These are phyloP conservation scores for Gonioctena quinquepunctata DNA, from an alignment of 1,140 invertebrate species.

Conservation along the genomic window DNA sequence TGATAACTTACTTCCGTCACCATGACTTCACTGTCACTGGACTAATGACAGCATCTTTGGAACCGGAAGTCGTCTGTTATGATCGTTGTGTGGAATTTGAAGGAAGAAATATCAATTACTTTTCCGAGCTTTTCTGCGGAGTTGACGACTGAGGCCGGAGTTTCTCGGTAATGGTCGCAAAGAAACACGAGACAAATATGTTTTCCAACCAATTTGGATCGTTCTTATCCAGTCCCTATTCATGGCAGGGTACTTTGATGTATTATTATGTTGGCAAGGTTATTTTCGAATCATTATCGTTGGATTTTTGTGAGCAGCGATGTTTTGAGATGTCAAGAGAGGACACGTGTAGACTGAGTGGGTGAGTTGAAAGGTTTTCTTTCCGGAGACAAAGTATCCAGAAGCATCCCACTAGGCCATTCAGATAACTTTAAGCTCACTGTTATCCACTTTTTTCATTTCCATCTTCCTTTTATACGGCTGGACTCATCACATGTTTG, in stretches of 20 bases:
- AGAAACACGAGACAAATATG: neutral
- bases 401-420: too few relatives aligned
- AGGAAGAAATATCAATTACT: neutral
- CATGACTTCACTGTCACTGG: too few relatives aligned
- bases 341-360: neutral
- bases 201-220: neutral
- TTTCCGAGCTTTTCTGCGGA: neutral
- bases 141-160: neutral
- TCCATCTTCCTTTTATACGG: too few relatives aligned
- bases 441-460: too few relatives aligned
- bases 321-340: neutral
- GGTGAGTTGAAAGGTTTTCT: neutral
- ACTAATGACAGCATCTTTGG: neutral
- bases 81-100: neutral
- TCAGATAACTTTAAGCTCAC: too few relatives aligned
- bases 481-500: too few relatives aligned
- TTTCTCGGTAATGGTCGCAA: neutral
- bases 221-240: neutral
- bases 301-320: neutral
- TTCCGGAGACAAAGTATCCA: neutral
- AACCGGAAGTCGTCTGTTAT: neutral
- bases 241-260: neutral
- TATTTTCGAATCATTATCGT: neutral
- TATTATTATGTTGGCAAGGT: neutral
- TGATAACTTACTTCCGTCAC: too few relatives aligned